phyloP scores from a whole-genome alignment of 2,888 invertebrate genomes.

The Pandemis cinnamomeana region DNA sequence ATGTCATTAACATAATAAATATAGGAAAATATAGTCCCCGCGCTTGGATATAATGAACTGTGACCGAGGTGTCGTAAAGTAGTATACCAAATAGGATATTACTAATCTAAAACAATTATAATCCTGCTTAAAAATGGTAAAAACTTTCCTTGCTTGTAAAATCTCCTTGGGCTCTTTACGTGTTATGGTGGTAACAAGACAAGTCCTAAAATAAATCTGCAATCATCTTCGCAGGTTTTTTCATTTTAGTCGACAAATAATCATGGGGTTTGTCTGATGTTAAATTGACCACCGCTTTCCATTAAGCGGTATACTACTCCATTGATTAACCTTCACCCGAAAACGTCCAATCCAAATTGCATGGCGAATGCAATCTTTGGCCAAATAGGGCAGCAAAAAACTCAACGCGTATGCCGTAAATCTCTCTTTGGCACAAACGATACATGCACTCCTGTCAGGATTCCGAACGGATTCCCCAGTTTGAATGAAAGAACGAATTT shows the following conservation, averaged over 20 bases:
- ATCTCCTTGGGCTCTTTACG: no score
- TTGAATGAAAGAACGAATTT: not conserved
- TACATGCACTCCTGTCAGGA: constrained; percentile 3
- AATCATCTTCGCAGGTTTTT: not conserved
- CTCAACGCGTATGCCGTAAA: constrained; percentile 19
- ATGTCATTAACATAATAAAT: no score
- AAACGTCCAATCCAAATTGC: not conserved
- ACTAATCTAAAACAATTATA: no score
- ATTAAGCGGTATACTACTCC: not conserved
- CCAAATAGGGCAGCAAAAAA: not conserved
- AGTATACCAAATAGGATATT: no score
- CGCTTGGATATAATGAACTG: no score
- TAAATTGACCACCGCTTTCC: no score
- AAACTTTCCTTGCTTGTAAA: not conserved
- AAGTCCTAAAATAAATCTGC: not conserved
- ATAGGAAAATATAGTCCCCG: no score
- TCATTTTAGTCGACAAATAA: no score
- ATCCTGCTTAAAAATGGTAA: no score
- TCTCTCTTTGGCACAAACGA: constrained; percentile 5
- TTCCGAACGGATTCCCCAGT: not conserved
- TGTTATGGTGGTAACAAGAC: no score
- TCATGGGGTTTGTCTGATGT: no score
- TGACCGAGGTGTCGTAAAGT: no score
- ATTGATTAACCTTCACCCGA: not conserved
- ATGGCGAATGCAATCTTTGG: not conserved